Evolutionary conservation across 37 sponge, comb jelly and placozoan species (phyloP), one percentile per base, ranked within the genome.

Genomic region (Axinella damicornis): DNA sequence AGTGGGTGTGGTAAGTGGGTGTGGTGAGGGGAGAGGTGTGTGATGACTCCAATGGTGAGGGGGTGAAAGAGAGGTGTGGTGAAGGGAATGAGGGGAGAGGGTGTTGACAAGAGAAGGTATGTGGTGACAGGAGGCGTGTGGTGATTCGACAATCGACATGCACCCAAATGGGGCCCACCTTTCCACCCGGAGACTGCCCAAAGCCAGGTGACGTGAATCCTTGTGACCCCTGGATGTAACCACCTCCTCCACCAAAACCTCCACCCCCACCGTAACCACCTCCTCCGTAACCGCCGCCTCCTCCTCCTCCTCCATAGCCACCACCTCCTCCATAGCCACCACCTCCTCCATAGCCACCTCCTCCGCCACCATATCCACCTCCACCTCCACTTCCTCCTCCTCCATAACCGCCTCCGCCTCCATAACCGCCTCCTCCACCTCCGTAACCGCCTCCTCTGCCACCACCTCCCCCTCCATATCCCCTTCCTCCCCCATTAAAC

Each of bases 161-260:
- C n/a, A n/a, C n/a, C n/a, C 46, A 46, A 9, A 4, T 46, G 46
- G 46, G 9, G 9, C 46, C 6, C 9, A 46, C 46, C 46, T 9
- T 46, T 46, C 6, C 46, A 28, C 70, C 25, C 2, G 80, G 76
- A 0, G 85, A 85, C 53, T 58, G 38, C 5, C 57, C 57, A 6
- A 37, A 52, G 37, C 80, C 74, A 33, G 88, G 80, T 16, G 88
- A 87, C 0, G 84, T 39, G 70, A 87, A 87, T 28, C 83, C 87
- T 60, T 81, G 88, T 18, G 83, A 82, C 31, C 39, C 52, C 24
- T 79, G 82, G 19, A 87, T 87, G 74, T 54, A 87, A 21, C 85
- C 78, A 53, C 78, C 76, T 13, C 78, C 71, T n/a, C 78, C 85
- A 16, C 78, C 68, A 14, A 15, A 33, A 27, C 75, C 82, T 35